Evolutionary conservation across 2,797 vertebrate genomes (phyloP).

Genomic region (Eurystomus glaucurus): DNA sequence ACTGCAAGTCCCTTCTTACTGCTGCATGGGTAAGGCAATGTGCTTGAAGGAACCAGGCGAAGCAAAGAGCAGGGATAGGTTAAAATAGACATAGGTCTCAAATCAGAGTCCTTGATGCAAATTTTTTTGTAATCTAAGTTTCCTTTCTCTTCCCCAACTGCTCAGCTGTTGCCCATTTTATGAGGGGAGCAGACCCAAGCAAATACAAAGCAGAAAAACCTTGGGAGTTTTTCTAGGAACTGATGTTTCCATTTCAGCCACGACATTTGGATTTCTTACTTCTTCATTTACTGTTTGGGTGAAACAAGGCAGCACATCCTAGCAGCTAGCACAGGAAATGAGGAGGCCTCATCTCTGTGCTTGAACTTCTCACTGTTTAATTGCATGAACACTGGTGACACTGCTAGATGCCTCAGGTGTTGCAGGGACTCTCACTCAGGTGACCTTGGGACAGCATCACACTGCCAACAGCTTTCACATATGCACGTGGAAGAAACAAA

Average conservation of each 20-base stretch:
- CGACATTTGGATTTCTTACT: not conserved
- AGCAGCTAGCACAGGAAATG: not conserved
- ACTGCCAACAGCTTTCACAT: not conserved
- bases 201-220: not conserved
- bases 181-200: not conserved
- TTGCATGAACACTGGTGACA: accelerated
- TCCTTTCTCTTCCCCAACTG: not conserved
- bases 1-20: not conserved
- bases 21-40: accelerated
- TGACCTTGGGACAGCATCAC: not conserved
- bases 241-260: not conserved
- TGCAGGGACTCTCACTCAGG: accelerated
- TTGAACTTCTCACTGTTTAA: not conserved
- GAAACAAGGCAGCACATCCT: not conserved
- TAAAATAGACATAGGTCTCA: not conserved
- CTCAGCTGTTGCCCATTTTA: not conserved
- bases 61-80: not conserved
- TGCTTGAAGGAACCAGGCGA: not conserved
- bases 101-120: not conserved
- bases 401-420: not conserved
- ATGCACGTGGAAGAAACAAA: not conserved
- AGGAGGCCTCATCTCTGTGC: not conserved
- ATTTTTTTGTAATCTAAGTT: not conserved
- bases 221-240: not conserved
- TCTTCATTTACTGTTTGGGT: not conserved